Conservation (phyloP, 2,113 vertebrate genomes). For the Ascaphus truei region DNA sequence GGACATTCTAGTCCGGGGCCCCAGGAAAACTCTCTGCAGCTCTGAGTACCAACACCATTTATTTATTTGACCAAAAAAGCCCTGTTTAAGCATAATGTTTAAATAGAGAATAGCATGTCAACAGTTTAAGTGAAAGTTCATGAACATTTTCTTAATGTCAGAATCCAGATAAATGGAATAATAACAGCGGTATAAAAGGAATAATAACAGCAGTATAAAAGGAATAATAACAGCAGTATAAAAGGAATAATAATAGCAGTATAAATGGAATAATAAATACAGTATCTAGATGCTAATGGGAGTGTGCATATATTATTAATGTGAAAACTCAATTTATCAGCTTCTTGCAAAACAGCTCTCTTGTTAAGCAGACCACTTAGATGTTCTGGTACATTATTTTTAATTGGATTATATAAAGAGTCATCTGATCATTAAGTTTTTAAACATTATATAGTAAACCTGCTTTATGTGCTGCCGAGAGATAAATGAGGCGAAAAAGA, state of each 20-base stretch:
- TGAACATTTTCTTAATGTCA: background rate
- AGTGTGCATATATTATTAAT: conserved; percentile 2
- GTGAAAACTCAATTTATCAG: background rate
- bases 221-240: background rate
- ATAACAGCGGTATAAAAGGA: background rate
- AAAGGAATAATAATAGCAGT: background rate
- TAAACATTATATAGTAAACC: too few species aligned
- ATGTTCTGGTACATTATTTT: background rate
- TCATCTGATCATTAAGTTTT: too few species aligned
- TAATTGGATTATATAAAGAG: background rate
- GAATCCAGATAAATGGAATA: background rate
- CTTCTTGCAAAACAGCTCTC: background rate
- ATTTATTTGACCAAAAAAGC: too few species aligned
- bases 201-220: background rate
- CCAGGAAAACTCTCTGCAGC: too few species aligned
- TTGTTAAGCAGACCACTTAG: background rate
- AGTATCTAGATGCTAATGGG: conserved; percentile 16
- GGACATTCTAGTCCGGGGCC: too few species aligned
- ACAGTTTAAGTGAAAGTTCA: background rate
- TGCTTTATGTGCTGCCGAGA: too few species aligned
- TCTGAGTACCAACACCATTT: too few species aligned
- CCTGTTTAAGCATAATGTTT: too few species aligned
- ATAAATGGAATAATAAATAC: too few species aligned
- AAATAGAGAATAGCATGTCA: conserved; percentile 18
- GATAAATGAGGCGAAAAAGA: too few species aligned